Evolutionary conservation across 2,888 invertebrate genomes (phyloP).

Genomic region (Phlogophora meticulosa): DNA sequence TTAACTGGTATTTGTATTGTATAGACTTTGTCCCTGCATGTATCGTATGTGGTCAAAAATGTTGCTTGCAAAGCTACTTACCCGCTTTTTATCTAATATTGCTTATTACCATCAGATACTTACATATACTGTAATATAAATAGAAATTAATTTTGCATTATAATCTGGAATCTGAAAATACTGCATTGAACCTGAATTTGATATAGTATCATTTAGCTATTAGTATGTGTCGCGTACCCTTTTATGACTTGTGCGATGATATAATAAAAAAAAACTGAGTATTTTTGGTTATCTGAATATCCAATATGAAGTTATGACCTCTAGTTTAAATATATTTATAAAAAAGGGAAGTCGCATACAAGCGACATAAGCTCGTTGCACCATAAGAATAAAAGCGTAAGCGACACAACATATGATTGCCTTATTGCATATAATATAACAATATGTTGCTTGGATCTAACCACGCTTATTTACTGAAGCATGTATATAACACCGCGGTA

Average conservation of each 20-base stretch:
- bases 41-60: constrained; percentile 26
- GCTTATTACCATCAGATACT: constrained; percentile 51
- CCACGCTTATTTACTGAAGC: constrained; percentile 61
- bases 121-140: constrained; percentile 33
- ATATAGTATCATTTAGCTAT: constrained; percentile 43
- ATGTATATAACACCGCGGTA: constrained; percentile 68
- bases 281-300: background rate
- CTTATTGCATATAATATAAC: constrained; percentile 52
- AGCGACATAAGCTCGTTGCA: background rate
- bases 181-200: constrained; percentile 57
- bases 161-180: constrained; percentile 35
- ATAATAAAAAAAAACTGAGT: background rate
- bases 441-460: constrained; percentile 66
- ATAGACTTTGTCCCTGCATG: constrained; percentile 37
- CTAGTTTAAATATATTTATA: too few relatives aligned
- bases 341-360: background rate
- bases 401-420: constrained; percentile 53
- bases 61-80: constrained; percentile 43
- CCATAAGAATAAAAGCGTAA: constrained; percentile 32
- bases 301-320: background rate
- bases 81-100: constrained; percentile 63
- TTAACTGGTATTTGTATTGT: constrained; percentile 32
- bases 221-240: constrained; percentile 57
- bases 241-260: constrained; percentile 45
- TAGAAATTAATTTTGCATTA: constrained; percentile 26